Evolutionary conservation across 1,140 invertebrate genomes (phyloP), one percentile per base, ranked within the genome.

Genomic region (Dinothrombium tinctorium): DNA sequence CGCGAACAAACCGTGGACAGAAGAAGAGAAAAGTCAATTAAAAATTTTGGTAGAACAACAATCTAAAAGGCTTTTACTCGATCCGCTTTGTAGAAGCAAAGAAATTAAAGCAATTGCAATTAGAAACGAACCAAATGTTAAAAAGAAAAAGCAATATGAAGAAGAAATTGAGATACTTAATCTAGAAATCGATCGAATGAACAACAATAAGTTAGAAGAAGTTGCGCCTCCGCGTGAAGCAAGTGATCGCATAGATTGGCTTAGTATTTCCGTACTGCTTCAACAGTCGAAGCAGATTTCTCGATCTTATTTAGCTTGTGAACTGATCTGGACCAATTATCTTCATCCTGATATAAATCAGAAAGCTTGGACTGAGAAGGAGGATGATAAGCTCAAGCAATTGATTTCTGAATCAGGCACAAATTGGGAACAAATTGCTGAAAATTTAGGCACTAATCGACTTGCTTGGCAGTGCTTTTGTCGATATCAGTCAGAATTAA

Each of bases 381-480:
- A 49, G 35, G 41, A 35, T 25, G 25, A 33, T 17, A 14, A 28
- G n/a, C 26, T 49, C 11, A 32, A 33, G 32, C 9, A 31, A 19
- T 32, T 48, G 9, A 24, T 31, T 14, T 9, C 45, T 37, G 11
- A 22, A 33, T 4, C 14, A 1, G 11, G 28, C n/a, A 9, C 26
- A 35, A 19, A 47, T 40, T 48, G 43, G 43, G 39, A 49, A n/a
- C 9, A 2, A 14, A 29, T 49, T 24, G 40, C 47, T 12, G 22
- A 29, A 15, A 17, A 38, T 17, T 22, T 49, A 8, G 28, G 25
- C 5, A 43, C 25, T 12, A 33, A 33, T 23, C 42, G 47, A 40
- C 9, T 40, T 15, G 35, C 47, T 2, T 49, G 47, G 47, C 37
- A 49, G 29, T 49, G 47, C 25, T 43, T 28, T 23, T 25, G 24